Base-by-base conservation (phyloP, 2,888 invertebrate genomes). In the Pristionchus japonicus region DNA sequence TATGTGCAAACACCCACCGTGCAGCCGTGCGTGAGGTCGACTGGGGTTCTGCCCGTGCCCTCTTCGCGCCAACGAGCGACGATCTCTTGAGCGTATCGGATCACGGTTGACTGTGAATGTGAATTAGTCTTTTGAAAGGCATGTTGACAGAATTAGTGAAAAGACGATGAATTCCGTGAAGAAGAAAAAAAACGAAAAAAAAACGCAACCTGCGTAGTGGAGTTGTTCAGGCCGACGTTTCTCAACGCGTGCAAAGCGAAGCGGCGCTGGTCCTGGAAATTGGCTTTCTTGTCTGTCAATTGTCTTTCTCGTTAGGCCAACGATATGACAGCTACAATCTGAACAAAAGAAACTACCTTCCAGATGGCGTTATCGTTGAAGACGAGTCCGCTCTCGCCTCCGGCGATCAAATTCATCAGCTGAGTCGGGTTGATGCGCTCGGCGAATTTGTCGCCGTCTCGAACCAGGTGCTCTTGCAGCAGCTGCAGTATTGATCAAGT, bases 231-330 rank as follows among this genome's bases (percentile, higher is more conserved):
- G 20, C 84, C 84, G 61, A 84, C 84, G 37, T 84, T 23, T 20
- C 84, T 3, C 37, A 84, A 11, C 7, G 57, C 31, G 27, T 84
- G 84, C 6, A 84, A 61, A 13, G 84, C 61, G 34, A 84, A 84
- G n/a, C 84, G 84, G 27, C 84, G 84, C 37, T 84, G 84, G 23
- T 84, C 84, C 84, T 84, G 13, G 37, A 57, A 3, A 37, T 70
- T 7, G 6, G 64, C 27, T 67, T 31, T 31, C 67, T 1, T 9
- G 17, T 67, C 11, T 61, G 9, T 61, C 3, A 11, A 37, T 34
- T 34, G 3, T 6, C 31, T 9, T 13, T 31, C 20, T n/a, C n/a
- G n/a, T n/a, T n/a, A n/a, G n/a, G n/a, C n/a, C n/a, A n/a, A n/a
- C n/a, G n/a, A n/a, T n/a, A n/a, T n/a, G n/a, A 13, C 7, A 9